Evolutionary conservation across 2,888 invertebrate genomes (phyloP), one percentile per base, ranked within the genome.

Genomic region (Formica aserva): DNA sequence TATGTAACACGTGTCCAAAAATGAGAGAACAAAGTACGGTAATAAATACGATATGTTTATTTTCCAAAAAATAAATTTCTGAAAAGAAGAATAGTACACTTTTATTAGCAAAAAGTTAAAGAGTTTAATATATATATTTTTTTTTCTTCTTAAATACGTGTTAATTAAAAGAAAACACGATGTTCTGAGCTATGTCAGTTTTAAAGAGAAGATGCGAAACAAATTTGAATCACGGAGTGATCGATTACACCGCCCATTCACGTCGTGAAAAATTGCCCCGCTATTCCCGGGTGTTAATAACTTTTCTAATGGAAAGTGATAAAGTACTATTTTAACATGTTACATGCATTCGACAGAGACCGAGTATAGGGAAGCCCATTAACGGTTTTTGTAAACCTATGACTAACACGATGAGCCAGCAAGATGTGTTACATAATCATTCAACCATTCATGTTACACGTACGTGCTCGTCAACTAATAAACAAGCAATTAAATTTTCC

Each of bases 221-320:
- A 22, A 57, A 69, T 78, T 78, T 57, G 57, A 78, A 78, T 78
- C 78, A 22, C 71, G 32, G n/a, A 18, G n/a, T 78, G 78, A 78
- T 78, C 57, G 71, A 78, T 78, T 65, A 78, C 18, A 22, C 18
- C 22, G 45, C 41, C 57, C 57, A 22, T 78, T 78, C 76, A 38
- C 76, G 76, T 66, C 32, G 13, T 60, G 78, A 71, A 71, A 78
- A 78, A 78, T 57, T 32, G 41, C 32, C 15, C 69, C 11, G 38
- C 32, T 78, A 57, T 69, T 78, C 57, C 5, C 57, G 41, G 22
- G 78, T 52, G 48, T 71, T 78, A 78, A 78, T 78, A 78, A 71
- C 78, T 78, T 71, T 78, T 78, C 71, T 71, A 78, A 78, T 78
- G 78, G 78, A 78, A 78, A 71, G 71, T 78, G 71, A 78, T 78